Evolutionary conservation across 2,888 invertebrate genomes (phyloP).

Genomic region (Lepetodrilus schrolli): DNA sequence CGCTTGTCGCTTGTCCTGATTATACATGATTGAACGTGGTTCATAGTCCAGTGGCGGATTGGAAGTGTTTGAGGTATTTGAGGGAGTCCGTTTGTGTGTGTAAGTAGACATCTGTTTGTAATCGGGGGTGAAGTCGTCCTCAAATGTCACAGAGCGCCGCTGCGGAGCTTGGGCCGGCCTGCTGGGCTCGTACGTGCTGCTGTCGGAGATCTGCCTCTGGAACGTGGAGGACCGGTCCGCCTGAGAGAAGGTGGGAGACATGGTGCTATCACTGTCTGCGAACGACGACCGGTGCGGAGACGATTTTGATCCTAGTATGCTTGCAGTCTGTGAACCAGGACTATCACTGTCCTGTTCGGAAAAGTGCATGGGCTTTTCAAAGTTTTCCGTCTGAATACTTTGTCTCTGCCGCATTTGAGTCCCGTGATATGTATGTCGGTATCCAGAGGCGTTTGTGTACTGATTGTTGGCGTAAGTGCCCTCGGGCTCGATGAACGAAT

Average conservation of each 20-base stretch:
- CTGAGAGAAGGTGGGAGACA: slow-evolving; percentile 50
- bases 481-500: slow-evolving; percentile 70
- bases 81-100: slow-evolving; percentile 85
- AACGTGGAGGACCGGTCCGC: slow-evolving; percentile 57
- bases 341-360: slow-evolving; percentile 46
- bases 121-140: slow-evolving; percentile 66
- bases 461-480: slow-evolving; percentile 61
- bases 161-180: slow-evolving; percentile 58
- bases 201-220: slow-evolving; percentile 68
- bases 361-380: slow-evolving; percentile 68
- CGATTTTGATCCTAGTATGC: slow-evolving; percentile 48
- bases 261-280: slow-evolving; percentile 61
- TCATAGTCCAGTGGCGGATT: slow-evolving; percentile 28
- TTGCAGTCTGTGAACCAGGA: slow-evolving; percentile 48
- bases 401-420: slow-evolving; percentile 79
- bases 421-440: slow-evolving; percentile 90
- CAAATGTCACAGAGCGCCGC: slow-evolving; percentile 72
- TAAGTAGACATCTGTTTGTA: slow-evolving; percentile 49
- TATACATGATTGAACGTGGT: slow-evolving; percentile 33
- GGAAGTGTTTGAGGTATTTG: slow-evolving; percentile 82
- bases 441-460: slow-evolving; percentile 52
- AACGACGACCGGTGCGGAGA: slow-evolving; percentile 56
- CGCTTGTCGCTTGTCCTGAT: slow-evolving; percentile 29
- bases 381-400: slow-evolving; percentile 66
- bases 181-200: slow-evolving; percentile 63